Conservation (phyloP, 1,140 invertebrate genomes). For the Ganaspis sp. region DNA sequence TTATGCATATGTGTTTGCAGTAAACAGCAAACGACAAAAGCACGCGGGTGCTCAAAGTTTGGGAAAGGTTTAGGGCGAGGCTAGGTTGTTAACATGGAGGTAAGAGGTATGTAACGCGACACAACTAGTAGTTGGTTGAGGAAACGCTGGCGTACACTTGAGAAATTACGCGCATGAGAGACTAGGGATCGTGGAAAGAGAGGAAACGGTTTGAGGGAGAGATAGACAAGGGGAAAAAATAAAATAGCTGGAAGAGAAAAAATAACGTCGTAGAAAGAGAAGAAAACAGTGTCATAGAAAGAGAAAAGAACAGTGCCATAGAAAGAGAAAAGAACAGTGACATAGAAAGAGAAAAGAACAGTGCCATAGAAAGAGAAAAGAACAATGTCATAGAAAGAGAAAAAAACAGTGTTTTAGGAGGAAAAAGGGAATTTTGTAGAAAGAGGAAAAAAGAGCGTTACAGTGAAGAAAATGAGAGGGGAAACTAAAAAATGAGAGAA, state of each 20-base stretch:
- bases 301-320: conserved; percentile 9
- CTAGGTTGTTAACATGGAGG: not conserved
- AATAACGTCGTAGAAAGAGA: too few relatives aligned
- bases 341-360: not conserved
- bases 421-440: not conserved
- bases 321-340: not conserved
- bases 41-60: not conserved
- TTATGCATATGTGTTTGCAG: not conserved
- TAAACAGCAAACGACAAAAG: conserved; percentile 12
- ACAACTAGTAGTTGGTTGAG: conserved; percentile 9
- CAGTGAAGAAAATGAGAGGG: not conserved
- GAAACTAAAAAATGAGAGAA: conserved; percentile 4
- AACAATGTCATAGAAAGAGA: too few relatives aligned
- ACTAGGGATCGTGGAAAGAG: conserved; percentile 1
- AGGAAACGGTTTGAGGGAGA: not conserved
- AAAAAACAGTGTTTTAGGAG: not conserved
- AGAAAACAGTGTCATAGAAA: not conserved
- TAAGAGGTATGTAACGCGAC: not conserved
- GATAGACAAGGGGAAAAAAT: conserved; percentile 37
- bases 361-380: not conserved
- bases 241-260: too few relatives aligned
- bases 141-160: conserved; percentile 21
- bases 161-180: conserved; percentile 40
- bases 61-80: not conserved
- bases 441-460: not conserved